Evolutionary conservation across 2,888 invertebrate species (phyloP).

Genomic region (Stratiomys singularior): DNA sequence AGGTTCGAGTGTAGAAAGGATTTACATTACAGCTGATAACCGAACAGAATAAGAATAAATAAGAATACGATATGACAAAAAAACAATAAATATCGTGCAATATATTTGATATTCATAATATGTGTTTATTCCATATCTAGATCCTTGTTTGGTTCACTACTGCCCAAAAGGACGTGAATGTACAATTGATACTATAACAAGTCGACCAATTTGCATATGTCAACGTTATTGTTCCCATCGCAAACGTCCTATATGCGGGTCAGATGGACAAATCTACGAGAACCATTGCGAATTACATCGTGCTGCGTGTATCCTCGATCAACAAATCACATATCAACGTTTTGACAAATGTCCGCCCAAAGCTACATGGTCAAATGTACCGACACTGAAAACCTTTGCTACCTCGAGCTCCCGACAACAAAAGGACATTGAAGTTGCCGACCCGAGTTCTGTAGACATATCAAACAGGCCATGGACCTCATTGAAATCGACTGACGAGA

Average conservation of each 20-base stretch:
- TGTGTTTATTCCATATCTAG: too few relatives aligned
- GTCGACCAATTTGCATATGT: constrained; percentile 72
- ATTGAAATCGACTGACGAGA: not conserved
- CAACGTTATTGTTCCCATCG: constrained; percentile 68
- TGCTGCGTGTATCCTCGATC: constrained; percentile 70
- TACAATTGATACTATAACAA: constrained; percentile 64
- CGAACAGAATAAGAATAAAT: too few relatives aligned
- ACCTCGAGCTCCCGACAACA: not conserved
- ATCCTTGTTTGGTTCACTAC: constrained; percentile 73
- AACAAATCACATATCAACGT: constrained; percentile 69
- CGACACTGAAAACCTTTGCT: not conserved
- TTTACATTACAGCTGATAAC: too few relatives aligned
- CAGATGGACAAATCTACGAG: constrained; percentile 74
- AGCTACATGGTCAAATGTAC: not conserved
- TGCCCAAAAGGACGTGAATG: constrained; percentile 76
- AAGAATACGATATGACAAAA: too few relatives aligned
- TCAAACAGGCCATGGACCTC: not conserved
- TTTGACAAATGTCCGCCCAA: constrained; percentile 66
- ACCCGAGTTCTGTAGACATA: not conserved
- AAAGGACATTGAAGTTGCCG: not conserved
- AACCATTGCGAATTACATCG: constrained; percentile 76
- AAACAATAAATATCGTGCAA: too few relatives aligned
- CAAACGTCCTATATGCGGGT: constrained; percentile 72
- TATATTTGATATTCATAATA: too few relatives aligned
- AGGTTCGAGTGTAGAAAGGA: too few relatives aligned